These are phyloP conservation scores for Apteryx owenii DNA, from an alignment of 2,113 vertebrate species.

Conservation along the genomic window DNA sequence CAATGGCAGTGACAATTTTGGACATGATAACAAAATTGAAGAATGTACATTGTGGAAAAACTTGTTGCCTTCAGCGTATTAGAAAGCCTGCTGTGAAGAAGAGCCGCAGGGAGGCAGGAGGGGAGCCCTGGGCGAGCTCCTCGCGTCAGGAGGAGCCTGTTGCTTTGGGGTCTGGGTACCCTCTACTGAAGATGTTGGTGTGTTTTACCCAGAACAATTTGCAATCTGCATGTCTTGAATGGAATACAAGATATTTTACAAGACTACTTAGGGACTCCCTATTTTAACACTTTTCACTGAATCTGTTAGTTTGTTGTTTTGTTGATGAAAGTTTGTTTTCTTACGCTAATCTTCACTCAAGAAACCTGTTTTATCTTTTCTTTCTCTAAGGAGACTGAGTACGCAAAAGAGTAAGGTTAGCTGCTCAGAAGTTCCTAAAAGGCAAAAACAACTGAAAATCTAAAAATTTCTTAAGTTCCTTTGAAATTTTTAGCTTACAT, in stretches of 20 bases:
- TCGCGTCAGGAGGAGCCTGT: accelerated
- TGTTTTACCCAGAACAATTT: neutral
- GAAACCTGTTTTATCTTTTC: neutral
- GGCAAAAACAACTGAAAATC: neutral
- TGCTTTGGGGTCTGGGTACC: neutral
- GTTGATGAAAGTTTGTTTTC: neutral
- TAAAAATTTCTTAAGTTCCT: neutral
- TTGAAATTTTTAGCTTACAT: accelerated
- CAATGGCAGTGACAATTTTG: neutral
- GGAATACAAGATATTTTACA: neutral
- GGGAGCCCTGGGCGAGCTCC: neutral
- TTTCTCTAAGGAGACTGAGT: neutral
- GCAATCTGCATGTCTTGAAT: neutral
- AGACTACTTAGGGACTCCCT: neutral
- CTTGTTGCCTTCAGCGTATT: neutral
- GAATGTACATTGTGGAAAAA: neutral
- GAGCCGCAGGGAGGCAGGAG: no score
- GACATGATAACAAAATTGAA: neutral
- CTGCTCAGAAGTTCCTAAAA: neutral
- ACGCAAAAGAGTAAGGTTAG: neutral
- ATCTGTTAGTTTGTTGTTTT: neutral
- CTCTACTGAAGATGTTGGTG: neutral
- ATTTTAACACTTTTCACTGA: neutral
- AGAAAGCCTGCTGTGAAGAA: neutral
- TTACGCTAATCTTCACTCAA: neutral